Conservation (phyloP, 2,888 invertebrate species). For the Cyclophora punctaria region DNA sequence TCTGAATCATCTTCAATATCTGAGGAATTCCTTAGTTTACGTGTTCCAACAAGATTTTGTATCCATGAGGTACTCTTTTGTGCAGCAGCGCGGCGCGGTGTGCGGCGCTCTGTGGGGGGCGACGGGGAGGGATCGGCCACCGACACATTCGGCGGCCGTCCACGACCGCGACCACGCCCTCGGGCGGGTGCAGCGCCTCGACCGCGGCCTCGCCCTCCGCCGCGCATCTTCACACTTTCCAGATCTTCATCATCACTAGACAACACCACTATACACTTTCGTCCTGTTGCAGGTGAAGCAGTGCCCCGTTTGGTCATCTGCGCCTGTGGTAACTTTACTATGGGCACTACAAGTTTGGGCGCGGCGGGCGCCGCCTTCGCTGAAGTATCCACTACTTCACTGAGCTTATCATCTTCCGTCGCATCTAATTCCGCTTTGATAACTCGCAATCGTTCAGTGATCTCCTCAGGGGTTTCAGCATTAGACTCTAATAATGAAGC, state of each 20-base stretch:
- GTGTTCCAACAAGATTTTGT: conserved; percentile 36
- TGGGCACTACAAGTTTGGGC: conserved; percentile 24
- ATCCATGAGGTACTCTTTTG: conserved; percentile 50
- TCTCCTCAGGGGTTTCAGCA: conserved; percentile 57
- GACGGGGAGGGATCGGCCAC: conserved; percentile 35
- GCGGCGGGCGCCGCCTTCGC: conserved; percentile 23
- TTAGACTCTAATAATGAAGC: conserved; percentile 48
- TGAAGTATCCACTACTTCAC: conserved; percentile 37
- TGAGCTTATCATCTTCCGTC: conserved; percentile 44
- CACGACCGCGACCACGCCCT: conserved; percentile 12
- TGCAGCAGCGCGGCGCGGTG: conserved; percentile 55
- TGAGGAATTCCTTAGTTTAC: conserved; percentile 40
- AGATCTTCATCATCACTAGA: conserved; percentile 51
- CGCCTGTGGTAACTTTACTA: conserved; percentile 27
- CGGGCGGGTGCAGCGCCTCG: conserved; percentile 27
- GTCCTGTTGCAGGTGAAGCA: conserved; percentile 12
- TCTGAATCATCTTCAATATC: conserved; percentile 51
- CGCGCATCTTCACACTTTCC: conserved; percentile 19
- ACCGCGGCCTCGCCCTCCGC: conserved; percentile 15
- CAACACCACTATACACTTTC: conserved; percentile 39
- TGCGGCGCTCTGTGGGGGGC: conserved; percentile 43
- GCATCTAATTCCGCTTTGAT: conserved; percentile 52
- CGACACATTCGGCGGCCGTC: conserved; percentile 27
- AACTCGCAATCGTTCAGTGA: conserved; percentile 41
- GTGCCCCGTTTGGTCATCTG: conserved; percentile 22